Evolutionary conservation across 2,888 invertebrate species (phyloP).

Genomic region (Apoderus coryli): DNA sequence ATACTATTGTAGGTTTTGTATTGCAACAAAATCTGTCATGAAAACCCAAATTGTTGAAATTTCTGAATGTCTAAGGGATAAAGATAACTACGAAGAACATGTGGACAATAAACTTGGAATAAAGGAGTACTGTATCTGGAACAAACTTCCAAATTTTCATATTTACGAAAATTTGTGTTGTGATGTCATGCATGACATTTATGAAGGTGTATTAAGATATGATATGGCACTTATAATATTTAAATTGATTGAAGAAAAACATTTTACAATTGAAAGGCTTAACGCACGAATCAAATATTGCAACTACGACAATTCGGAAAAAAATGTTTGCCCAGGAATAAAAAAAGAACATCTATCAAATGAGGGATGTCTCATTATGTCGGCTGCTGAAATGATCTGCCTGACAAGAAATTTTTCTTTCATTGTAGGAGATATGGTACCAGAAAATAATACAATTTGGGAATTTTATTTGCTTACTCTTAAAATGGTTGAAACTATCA

Average conservation of each 20-base stretch:
- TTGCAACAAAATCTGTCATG: not conserved
- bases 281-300: conserved; percentile 14
- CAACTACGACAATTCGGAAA: conserved; percentile 9
- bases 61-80: not conserved
- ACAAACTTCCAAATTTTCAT: conserved; percentile 10
- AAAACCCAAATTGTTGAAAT: not conserved
- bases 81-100: conserved; percentile 6
- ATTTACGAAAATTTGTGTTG: conserved; percentile 10
- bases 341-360: conserved; percentile 12
- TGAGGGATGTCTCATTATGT: conserved; percentile 10
- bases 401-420: conserved; percentile 11
- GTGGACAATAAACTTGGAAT: conserved; percentile 6
- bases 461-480: conserved; percentile 7
- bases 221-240: conserved; percentile 12
- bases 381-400: conserved; percentile 14
- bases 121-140: conserved; percentile 11
- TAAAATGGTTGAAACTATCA: conserved; percentile 2
- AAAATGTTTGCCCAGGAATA: conserved; percentile 14
- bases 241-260: conserved; percentile 10
- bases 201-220: conserved; percentile 14
- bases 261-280: conserved; percentile 10
- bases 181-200: conserved; percentile 16
- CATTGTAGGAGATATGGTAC: conserved; percentile 12
- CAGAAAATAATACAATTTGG: conserved; percentile 10
- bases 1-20: conserved; percentile 13